These are phyloP conservation scores for Sardinella longiceps DNA, from an alignment of 2,797 vertebrate genomes.

Conservation along the genomic window DNA sequence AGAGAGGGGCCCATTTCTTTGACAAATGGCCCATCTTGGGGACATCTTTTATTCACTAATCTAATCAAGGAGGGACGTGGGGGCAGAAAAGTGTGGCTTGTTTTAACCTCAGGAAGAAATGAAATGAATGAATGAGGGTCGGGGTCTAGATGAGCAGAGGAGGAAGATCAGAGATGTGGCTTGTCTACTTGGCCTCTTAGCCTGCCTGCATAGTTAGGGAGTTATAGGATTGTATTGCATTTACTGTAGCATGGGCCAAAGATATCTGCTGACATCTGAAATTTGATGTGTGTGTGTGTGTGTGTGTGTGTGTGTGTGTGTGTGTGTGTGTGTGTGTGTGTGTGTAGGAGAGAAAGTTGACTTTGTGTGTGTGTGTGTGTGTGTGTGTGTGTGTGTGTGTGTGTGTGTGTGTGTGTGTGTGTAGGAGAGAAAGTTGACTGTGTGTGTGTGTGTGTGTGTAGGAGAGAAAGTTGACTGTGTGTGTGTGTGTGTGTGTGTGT, in stretches of 20 bases:
- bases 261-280: background rate
- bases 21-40: conserved; percentile 42
- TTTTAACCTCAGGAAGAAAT: background rate
- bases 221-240: background rate
- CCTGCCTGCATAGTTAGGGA: background rate
- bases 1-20: conserved; percentile 34
- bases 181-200: background rate
- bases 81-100: background rate
- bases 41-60: conserved; percentile 47
- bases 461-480: no score
- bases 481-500: background rate
- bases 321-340: background rate
- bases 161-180: background rate
- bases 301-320: background rate
- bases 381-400: background rate
- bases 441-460: background rate
- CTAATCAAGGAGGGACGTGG: conserved; percentile 23
- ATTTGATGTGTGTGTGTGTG: background rate
- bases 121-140: no score
- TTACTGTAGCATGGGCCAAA: no score
- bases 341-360: no score
- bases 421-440: no score
- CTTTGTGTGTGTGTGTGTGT: background rate
- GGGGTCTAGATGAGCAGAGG: background rate
- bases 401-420: background rate